Evolutionary conservation across 2,888 invertebrate species (phyloP).

Genomic region (Tanytarsus gracilentus): DNA sequence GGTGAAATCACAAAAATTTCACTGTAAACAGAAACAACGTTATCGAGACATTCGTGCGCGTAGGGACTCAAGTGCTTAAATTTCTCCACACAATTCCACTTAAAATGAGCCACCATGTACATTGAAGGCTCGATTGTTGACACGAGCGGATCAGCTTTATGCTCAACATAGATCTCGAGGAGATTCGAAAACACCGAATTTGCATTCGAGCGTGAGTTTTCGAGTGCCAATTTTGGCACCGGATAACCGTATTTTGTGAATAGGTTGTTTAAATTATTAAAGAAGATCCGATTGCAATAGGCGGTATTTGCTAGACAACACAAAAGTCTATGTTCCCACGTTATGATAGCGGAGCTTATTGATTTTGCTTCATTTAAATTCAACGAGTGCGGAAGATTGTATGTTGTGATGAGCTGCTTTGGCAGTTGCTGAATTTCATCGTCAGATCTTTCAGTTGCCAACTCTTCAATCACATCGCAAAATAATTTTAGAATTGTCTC

Average conservation of each 20-base stretch:
- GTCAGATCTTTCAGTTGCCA: constrained; percentile 62
- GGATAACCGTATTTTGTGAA: constrained; percentile 66
- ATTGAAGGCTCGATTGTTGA: constrained; percentile 95
- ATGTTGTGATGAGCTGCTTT: constrained; percentile 52
- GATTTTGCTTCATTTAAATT: constrained; percentile 29
- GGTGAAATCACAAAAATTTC: constrained; percentile 57
- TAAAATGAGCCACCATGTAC: constrained; percentile 76
- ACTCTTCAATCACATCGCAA: constrained; percentile 59
- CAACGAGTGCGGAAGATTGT: constrained; percentile 33
- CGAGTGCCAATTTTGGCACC: constrained; percentile 59
- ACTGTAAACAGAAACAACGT: constrained; percentile 52
- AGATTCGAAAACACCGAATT: constrained; percentile 45
- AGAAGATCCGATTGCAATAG: constrained; percentile 65
- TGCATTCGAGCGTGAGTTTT: constrained; percentile 56
- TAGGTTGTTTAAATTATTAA: constrained; percentile 59
- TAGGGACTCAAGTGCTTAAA: constrained; percentile 77
- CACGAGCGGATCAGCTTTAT: constrained; percentile 86
- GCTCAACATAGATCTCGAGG: constrained; percentile 75
- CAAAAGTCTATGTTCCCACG: constrained; percentile 72
- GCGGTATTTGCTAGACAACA: constrained; percentile 83
- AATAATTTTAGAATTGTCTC: constrained; percentile 56
- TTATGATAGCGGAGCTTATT: constrained; percentile 11
- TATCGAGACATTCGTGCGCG: constrained; percentile 78
- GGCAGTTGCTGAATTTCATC: constrained; percentile 47
- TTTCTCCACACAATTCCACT: constrained; percentile 68